Evolutionary conservation across 2,797 vertebrate species (phyloP).

Genomic region (Crax fasciolata): DNA sequence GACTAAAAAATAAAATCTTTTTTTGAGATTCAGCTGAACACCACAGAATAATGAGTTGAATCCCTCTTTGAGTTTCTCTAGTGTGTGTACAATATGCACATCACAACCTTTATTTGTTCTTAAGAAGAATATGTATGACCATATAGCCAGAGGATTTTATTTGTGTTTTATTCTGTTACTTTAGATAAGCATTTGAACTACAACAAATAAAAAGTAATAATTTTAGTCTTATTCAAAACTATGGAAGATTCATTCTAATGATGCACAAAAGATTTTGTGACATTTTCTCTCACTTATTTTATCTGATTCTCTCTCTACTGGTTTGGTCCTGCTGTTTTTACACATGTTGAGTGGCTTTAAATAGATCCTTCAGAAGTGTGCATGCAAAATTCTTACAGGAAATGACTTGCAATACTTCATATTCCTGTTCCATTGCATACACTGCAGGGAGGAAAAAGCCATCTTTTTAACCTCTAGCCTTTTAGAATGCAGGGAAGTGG

Average conservation of each 20-base stretch:
- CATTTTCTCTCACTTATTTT: neutral
- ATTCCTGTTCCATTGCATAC: neutral
- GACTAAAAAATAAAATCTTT: neutral
- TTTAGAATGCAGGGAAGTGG: neutral
- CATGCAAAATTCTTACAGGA: neutral
- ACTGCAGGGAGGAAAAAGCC: neutral
- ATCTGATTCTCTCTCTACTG: neutral
- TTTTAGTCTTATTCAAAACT: neutral
- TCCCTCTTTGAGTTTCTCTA: neutral
- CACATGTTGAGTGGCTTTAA: neutral
- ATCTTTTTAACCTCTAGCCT: neutral
- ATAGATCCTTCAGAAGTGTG: neutral
- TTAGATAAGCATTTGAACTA: neutral
- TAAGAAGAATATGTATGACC: neutral
- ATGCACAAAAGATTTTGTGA: neutral
- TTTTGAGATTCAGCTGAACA: neutral
- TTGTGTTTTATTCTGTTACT: neutral
- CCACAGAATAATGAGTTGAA: neutral
- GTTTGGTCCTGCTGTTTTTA: neutral
- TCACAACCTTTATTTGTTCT: neutral
- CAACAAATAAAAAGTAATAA: neutral
- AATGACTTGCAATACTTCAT: neutral
- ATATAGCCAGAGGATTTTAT: neutral
- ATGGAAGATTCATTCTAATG: neutral
- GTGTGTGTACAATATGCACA: neutral